phyloP scores from a whole-genome alignment of 2,888 invertebrate species.

The Drosophila planitibia region DNA sequence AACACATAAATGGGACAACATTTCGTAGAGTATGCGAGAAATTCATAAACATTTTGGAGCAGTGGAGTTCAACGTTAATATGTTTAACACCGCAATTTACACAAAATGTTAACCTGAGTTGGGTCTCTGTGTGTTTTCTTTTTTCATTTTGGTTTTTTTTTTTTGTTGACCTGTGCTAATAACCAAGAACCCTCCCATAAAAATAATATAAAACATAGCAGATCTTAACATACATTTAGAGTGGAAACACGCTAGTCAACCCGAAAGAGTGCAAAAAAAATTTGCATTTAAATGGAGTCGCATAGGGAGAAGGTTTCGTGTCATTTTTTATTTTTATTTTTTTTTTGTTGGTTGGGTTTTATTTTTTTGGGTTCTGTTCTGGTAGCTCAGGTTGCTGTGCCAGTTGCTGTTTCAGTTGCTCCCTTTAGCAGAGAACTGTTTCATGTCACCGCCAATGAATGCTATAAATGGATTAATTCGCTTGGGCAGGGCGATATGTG shows the following conservation, averaged over 20 bases:
- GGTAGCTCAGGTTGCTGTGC: slow-evolving; percentile 26
- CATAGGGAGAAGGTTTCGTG: slow-evolving; percentile 19
- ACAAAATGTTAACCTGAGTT: slow-evolving; percentile 29
- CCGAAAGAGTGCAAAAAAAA: slow-evolving; percentile 53
- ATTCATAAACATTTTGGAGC: slow-evolving; percentile 25
- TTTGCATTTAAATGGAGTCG: slow-evolving; percentile 77
- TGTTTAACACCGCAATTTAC: slow-evolving; percentile 72
- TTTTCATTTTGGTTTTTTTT: background rate
- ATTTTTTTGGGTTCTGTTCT: slow-evolving; percentile 26
- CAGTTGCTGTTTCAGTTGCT: slow-evolving; percentile 26
- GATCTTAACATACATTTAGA: slow-evolving; percentile 72
- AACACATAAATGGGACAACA: slow-evolving; percentile 1
- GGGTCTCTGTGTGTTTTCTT: slow-evolving; percentile 11
- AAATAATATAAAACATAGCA: slow-evolving; percentile 29
- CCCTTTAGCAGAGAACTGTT: slow-evolving; percentile 36
- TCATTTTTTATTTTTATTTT: slow-evolving; percentile 2
- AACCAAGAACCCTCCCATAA: slow-evolving; percentile 42
- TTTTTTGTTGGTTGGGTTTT: background rate
- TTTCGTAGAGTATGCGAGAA: slow-evolving; percentile 7
- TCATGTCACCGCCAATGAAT: slow-evolving; percentile 74
- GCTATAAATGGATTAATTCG: slow-evolving; percentile 80
- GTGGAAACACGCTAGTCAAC: slow-evolving; percentile 32
- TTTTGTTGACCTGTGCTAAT: slow-evolving; percentile 51
- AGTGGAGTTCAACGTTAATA: slow-evolving; percentile 46
- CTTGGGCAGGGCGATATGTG: slow-evolving; percentile 60